These are phyloP conservation scores for Triplophysa siluroides DNA, from an alignment of 2,113 vertebrate species.

Conservation along the genomic window DNA sequence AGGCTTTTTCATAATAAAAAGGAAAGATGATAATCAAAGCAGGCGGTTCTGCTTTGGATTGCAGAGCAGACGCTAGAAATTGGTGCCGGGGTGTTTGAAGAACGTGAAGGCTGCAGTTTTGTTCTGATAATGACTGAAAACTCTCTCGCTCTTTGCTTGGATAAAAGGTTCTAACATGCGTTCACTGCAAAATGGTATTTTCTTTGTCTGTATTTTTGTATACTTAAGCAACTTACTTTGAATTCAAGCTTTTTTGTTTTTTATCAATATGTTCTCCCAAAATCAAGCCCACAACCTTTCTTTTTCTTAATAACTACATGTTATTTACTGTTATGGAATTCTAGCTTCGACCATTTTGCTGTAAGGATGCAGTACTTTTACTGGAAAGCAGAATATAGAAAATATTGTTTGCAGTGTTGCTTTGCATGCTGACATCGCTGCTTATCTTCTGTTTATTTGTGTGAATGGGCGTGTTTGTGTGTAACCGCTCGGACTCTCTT, in stretches of 20 bases:
- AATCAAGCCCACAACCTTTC: too few species aligned
- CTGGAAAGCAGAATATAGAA: background rate
- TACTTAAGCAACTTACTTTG: too few species aligned
- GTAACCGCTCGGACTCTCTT: conserved; percentile 29
- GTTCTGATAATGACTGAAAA: conserved; percentile 57
- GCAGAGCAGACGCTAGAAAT: conserved; percentile 3
- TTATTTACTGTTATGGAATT: too few species aligned
- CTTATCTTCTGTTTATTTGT: conserved; percentile 47
- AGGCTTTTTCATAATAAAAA: background rate
- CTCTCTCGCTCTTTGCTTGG: conserved; percentile 55
- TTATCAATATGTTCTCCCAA: too few species aligned
- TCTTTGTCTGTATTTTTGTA: background rate
- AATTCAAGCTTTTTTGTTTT: too few species aligned
- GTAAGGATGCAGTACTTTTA: too few species aligned
- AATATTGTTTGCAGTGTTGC: conserved; percentile 29
- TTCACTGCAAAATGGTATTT: background rate
- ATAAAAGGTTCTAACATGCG: conserved; percentile 55
- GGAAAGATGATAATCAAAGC: conserved; percentile 14
- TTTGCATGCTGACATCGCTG: conserved; percentile 67
- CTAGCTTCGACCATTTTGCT: too few species aligned
- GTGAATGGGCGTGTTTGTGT: conserved; percentile 22
- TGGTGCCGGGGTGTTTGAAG: background rate
- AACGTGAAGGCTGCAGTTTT: conserved; percentile 63
- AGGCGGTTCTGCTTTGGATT: conserved; percentile 15
- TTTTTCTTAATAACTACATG: too few species aligned